Percentiles rank a stretch among this genome's conserved stretches.
Conservation (phyloP, 2,888 invertebrate species). For the Gortyna flavago region DNA sequence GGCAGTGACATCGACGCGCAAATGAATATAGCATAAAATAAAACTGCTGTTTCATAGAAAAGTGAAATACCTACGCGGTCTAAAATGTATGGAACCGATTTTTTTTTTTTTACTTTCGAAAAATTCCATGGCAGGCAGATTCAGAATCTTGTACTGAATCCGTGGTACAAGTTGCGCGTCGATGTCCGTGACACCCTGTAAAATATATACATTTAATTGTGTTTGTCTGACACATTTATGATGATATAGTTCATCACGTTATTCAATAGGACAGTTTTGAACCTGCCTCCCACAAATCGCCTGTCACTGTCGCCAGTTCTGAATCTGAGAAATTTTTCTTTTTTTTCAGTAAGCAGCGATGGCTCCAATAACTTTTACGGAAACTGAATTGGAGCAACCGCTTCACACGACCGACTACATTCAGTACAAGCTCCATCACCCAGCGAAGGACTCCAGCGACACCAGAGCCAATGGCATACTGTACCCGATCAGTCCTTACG, state of each 20-base stretch:
- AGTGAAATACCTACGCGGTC: too few species aligned
- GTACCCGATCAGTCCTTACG: conserved; percentile 66
- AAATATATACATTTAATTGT: background rate
- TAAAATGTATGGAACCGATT: too few species aligned
- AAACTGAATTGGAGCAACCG: conserved; percentile 66
- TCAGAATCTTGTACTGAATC: too few species aligned
- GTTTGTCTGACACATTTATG: background rate
- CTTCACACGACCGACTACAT: conserved; percentile 50
- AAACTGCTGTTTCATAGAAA: too few species aligned
- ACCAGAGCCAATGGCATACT: conserved; percentile 25
- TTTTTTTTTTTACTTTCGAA: too few species aligned
- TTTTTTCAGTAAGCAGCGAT: conserved; percentile 68
- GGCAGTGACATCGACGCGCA: too few species aligned
- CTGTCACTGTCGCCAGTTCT: background rate
- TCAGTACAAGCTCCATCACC: conserved; percentile 63
- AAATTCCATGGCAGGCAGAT: too few species aligned
- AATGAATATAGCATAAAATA: too few species aligned
- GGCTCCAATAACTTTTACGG: conserved; percentile 71
- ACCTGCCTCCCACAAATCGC: background rate
- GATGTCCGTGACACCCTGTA: too few species aligned
- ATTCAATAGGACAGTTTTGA: background rate
- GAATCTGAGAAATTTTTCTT: background rate
- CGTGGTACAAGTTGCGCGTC: too few species aligned
- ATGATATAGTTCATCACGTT: background rate
- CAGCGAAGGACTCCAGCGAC: conserved; percentile 43